Evolutionary conservation across 2,797 vertebrate genomes (phyloP).

Genomic region (Microtus californicus): DNA sequence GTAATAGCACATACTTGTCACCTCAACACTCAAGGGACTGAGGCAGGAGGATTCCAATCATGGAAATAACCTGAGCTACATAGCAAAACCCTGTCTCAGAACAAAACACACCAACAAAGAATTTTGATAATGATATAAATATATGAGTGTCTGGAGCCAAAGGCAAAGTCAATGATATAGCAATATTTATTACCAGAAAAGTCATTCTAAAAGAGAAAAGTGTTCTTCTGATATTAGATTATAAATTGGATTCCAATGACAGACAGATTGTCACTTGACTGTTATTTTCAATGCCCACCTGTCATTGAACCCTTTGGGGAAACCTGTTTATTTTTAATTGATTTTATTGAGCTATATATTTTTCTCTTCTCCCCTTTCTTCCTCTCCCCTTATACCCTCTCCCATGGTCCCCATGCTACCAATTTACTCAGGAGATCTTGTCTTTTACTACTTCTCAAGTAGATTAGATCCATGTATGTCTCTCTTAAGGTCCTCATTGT

Average conservation of each 20-base stretch:
- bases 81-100: background rate
- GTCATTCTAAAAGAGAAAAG: background rate
- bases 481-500: no score
- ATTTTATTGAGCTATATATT: no score
- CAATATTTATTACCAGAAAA: background rate
- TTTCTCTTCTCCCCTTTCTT: no score
- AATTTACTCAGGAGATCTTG: no score
- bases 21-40: background rate
- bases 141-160: constrained; percentile 27
- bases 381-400: no score
- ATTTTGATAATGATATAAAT: background rate
- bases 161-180: background rate
- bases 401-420: no score
- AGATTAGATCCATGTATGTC: no score
- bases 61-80: background rate
- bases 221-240: background rate
- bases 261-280: background rate
- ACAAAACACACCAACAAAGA: background rate
- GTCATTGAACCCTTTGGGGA: fast-evolving
- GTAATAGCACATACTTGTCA: background rate
- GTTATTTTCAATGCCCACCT: background rate
- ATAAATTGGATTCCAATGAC: background rate
- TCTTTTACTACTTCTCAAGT: no score
- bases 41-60: background rate
- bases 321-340: background rate